Conservation (phyloP, 2,797 vertebrate genomes). For the Pseudochirops corinnae region DNA sequence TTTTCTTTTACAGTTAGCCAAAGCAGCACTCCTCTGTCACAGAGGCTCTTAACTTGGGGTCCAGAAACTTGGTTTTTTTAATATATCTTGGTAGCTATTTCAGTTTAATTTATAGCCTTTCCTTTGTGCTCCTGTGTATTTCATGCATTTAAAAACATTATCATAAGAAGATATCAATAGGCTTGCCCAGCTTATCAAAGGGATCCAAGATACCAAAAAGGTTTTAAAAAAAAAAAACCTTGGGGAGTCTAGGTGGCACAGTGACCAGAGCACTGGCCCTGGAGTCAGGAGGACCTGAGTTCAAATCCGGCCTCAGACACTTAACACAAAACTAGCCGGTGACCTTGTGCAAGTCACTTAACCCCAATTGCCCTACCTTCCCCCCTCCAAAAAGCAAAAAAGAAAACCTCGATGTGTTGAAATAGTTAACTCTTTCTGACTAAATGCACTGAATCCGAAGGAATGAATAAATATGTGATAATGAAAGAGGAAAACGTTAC, state of each 20-base stretch:
- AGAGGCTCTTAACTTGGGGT: not conserved
- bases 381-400: no score
- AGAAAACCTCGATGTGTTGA: not conserved
- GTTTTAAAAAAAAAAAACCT: not conserved
- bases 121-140: not conserved
- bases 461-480: not conserved
- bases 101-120: not conserved
- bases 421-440: not conserved
- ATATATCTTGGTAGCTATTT: not conserved
- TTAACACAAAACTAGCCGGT: no score
- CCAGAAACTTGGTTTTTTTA: not conserved
- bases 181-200: not conserved
- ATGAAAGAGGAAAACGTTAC: not conserved
- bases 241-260: no score
- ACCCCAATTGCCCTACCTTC: no score
- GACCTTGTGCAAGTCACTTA: no score
- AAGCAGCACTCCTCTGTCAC: not conserved
- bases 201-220: not conserved
- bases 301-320: no score
- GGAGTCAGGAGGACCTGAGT: no score
- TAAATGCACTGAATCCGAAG: not conserved
- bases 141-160: not conserved
- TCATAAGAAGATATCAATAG: not conserved
- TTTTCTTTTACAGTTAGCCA: not conserved
- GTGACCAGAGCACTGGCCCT: no score